phyloP scores from a whole-genome alignment of 2,888 invertebrate species.

The Allophyes oxyacanthae region DNA sequence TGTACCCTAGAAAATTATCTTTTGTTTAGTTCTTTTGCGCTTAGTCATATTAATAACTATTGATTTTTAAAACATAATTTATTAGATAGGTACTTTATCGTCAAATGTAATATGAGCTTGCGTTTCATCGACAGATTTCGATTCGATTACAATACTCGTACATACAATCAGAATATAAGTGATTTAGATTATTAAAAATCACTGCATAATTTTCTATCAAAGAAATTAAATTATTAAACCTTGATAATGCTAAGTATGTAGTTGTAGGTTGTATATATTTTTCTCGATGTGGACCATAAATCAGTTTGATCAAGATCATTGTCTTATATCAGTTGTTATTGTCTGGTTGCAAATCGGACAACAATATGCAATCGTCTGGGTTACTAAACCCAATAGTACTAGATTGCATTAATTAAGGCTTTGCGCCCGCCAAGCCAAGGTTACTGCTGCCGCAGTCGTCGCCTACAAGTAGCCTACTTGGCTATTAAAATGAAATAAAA shows the following conservation, averaged over 20 bases:
- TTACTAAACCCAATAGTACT: conserved; percentile 27
- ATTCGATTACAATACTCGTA: too few species aligned
- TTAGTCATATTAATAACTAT: conserved; percentile 14
- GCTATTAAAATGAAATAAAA: conserved; percentile 3
- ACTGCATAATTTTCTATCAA: too few species aligned
- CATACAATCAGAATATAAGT: conserved; percentile 1
- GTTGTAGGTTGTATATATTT: too few species aligned
- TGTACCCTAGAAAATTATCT: conserved; percentile 47
- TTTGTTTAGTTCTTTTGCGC: conserved; percentile 33
- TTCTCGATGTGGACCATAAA: background rate
- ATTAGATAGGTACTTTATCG: too few species aligned
- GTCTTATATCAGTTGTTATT: conserved; percentile 14
- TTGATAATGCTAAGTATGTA: background rate
- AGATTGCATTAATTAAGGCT: conserved; percentile 33
- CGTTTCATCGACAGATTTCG: conserved; percentile 38
- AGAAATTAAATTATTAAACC: background rate
- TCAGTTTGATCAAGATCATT: background rate
- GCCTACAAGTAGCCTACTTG: conserved; percentile 1
- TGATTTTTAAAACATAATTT: conserved; percentile 16
- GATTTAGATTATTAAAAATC: conserved; percentile 2
- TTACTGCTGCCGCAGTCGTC: conserved; percentile 17
- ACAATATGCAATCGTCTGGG: conserved; percentile 19
- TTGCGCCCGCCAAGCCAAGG: conserved; percentile 30
- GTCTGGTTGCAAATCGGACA: conserved; percentile 22
- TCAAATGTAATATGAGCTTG: conserved; percentile 19